Evolutionary conservation across 2,113 vertebrate genomes (phyloP).

Genomic region (Xiphophorus hellerii): DNA sequence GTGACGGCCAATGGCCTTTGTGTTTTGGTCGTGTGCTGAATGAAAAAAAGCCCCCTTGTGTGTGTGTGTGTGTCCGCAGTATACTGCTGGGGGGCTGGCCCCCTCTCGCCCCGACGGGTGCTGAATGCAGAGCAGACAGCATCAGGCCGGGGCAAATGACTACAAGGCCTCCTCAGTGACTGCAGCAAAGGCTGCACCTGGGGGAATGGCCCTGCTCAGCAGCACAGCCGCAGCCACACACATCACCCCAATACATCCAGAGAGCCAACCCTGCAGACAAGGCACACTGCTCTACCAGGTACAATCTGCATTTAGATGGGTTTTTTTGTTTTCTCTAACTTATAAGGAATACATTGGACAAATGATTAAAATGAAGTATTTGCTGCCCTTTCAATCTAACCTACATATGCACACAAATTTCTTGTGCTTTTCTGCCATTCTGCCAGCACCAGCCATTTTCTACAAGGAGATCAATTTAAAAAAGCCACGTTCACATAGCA

Average conservation of each 20-base stretch:
- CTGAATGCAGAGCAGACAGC: slow-evolving; percentile 77
- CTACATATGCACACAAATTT: not conserved
- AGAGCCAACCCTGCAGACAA: slow-evolving; percentile 12
- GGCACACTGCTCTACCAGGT: not conserved
- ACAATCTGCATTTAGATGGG: not conserved
- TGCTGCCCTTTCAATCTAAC: not conserved
- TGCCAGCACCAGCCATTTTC: not conserved
- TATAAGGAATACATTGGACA: not conserved
- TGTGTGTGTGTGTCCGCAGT: slow-evolving; percentile 49
- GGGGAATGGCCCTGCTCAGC: slow-evolving; percentile 49
- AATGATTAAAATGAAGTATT: not conserved
- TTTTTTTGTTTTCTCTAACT: not conserved
- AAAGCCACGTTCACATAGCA: too few species aligned
- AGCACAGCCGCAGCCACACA: slow-evolving; percentile 37
- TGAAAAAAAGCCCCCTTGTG: slow-evolving; percentile 59
- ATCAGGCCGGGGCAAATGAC: slow-evolving; percentile 71
- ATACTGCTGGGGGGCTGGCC: slow-evolving; percentile 45
- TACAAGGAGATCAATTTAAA: too few species aligned
- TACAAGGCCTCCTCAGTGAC: slow-evolving; percentile 79
- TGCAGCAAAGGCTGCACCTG: slow-evolving; percentile 74
- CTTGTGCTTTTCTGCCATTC: not conserved
- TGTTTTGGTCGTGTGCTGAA: slow-evolving; percentile 66
- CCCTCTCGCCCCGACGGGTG: slow-evolving; percentile 52
- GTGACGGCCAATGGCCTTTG: slow-evolving; percentile 70
- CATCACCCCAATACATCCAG: slow-evolving; percentile 17